A percentile compares a stretch with the other conserved stretches of the same genome.
Evolutionary conservation across 35 echinoderm and acorn worm genomes (phyloP).

Genomic region (Apostichopus californicus): DNA sequence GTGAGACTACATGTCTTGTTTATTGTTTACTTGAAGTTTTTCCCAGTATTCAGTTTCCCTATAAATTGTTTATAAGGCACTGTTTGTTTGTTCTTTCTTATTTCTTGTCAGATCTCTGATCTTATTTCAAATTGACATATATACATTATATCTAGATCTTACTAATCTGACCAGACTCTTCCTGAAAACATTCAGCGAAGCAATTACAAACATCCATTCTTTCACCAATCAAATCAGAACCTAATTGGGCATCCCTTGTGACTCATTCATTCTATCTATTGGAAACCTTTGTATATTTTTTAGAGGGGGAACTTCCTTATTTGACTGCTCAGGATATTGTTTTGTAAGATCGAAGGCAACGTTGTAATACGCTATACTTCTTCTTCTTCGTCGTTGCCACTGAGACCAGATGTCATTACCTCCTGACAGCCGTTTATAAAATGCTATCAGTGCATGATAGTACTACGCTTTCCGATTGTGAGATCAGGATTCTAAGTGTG

Average conservation of each 20-base stretch:
- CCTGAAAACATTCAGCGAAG: not conserved
- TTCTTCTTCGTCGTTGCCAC: not conserved
- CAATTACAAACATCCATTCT: constrained; percentile 11
- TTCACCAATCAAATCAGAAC: not conserved
- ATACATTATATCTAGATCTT: too few species aligned
- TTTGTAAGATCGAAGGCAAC: not conserved
- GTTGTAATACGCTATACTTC: not conserved
- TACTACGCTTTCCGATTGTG: not conserved
- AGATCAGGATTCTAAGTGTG: not conserved
- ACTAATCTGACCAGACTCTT: not conserved
- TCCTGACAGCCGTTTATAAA: not conserved
- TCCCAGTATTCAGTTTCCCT: too few species aligned
- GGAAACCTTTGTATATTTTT: not conserved
- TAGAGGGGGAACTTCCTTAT: constrained; percentile 52
- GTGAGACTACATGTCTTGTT: too few species aligned
- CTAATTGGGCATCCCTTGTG: constrained; percentile 43
- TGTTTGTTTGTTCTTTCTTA: too few species aligned
- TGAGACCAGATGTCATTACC: not conserved
- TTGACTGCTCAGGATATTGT: constrained; percentile 1
- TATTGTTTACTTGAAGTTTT: too few species aligned
- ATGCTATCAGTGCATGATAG: not conserved
- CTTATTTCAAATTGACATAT: too few species aligned
- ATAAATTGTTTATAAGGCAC: too few species aligned
- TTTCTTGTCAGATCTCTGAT: too few species aligned
- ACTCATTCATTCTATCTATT: constrained; percentile 14